Base-by-base conservation (phyloP, 64 coral and sea anemone species). In the Dendronephthya gigantea region DNA sequence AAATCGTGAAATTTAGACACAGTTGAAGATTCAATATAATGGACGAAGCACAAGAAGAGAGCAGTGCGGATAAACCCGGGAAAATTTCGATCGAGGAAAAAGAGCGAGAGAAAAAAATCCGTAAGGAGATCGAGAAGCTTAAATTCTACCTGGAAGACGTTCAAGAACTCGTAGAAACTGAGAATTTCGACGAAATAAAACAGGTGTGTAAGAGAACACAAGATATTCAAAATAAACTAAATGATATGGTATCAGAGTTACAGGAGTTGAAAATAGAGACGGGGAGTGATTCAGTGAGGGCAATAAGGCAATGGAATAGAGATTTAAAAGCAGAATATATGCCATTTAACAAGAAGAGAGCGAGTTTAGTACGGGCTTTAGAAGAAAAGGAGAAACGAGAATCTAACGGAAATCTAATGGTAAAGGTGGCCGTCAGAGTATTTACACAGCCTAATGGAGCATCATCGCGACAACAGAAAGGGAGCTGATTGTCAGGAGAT, bases 111-210 rank as follows among this genome's bases (percentile, higher is more conserved):
- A 70, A 31, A n/a, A 70, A 70, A 31, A 70, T 70, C 30, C 9
- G 23, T 9, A 70, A 70, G 27, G 66, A 70, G 66, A 31, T 70
- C 27, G 23, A 70, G 23, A 70, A 70, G 27, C 66, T 70, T 9
- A 31, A 70, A 70, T 70, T 25, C 30, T 70, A 70, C 27, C 66
- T 70, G 19, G 66, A 70, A n/a, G 66, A 70, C 23, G 23, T n/a
- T n/a, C 12, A 70, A 25, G 66, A 70, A 15, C 30, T 70, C 19
- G 19, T 70, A 70, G 19, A 70, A 15, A n/a, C 19, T 15, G 66
- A 70, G 66, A 70, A 70, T 70, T 70, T 25, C 27, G 66, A 70
- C 66, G 66, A 70, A 70, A 70, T 70, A 15, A 70, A 70, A 31
- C 66, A 70, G 27, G 23, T 70, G 23, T 70, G 66, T n/a, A 70